Percentiles rank a stretch among this genome's conserved stretches.
Conservation (phyloP, 35 echinoderm and acorn worm genomes). For the Eucidaris tribuloides region DNA sequence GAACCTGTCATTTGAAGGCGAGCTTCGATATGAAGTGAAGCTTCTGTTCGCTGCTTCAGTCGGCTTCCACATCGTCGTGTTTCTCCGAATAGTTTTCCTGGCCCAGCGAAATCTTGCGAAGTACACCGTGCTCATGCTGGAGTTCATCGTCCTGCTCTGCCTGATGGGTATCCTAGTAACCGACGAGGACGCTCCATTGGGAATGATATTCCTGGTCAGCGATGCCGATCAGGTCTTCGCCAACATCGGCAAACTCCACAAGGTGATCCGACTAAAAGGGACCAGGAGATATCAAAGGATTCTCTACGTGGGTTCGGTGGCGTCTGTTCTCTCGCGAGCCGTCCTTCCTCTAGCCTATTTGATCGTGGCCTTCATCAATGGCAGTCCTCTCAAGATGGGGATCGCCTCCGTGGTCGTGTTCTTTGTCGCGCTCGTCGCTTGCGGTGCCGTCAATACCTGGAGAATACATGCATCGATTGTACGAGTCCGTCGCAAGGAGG, state of each 20-base stretch:
- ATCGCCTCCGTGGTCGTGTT: background rate
- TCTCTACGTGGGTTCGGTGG: background rate
- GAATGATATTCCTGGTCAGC: conserved; percentile 12
- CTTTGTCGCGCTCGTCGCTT: conserved; percentile 19
- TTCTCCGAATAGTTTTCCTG: background rate
- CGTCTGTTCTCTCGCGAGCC: conserved; percentile 6
- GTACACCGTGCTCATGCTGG: background rate
- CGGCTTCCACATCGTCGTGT: conserved; percentile 1
- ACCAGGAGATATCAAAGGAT: conserved; percentile 13
- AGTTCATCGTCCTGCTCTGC: conserved; percentile 1
- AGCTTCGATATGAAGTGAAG: background rate
- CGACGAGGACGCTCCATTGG: conserved; percentile 4
- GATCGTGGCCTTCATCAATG: background rate
- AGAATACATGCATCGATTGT: background rate
- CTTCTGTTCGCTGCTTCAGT: conserved; percentile 1
- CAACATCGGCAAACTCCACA: conserved; percentile 10
- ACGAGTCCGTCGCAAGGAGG: conserved; percentile 4
- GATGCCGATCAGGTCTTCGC: background rate
- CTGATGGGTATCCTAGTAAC: background rate
- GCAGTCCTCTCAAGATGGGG: conserved; percentile 11
- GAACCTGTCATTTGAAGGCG: background rate
- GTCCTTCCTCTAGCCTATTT: conserved; percentile 1
- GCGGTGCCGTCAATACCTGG: conserved; percentile 22
- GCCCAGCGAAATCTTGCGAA: background rate
- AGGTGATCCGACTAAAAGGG: conserved; percentile 20